phyloP scores from a whole-genome alignment of 2,888 invertebrate genomes.

The Cerastoderma edule region DNA sequence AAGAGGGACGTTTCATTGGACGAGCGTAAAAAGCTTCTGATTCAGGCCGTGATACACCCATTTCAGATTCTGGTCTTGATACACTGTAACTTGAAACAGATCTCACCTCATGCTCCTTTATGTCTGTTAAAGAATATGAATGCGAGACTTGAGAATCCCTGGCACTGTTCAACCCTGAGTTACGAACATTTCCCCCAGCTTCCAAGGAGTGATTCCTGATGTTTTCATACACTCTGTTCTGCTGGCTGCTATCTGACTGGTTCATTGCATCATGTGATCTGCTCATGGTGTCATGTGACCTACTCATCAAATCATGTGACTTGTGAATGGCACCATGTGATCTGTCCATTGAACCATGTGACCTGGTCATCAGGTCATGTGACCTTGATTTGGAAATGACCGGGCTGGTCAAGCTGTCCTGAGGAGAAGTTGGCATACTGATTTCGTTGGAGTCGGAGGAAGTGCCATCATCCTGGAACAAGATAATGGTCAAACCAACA shows the following conservation, averaged over 20 bases:
- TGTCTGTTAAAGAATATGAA: slow-evolving; percentile 42
- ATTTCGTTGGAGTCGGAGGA: slow-evolving; percentile 16
- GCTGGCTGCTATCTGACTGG: slow-evolving; percentile 22
- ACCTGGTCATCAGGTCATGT: no score
- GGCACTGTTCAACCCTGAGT: not conserved
- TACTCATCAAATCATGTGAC: no score
- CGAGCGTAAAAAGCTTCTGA: slow-evolving; percentile 64
- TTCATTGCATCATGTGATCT: slow-evolving; percentile 20
- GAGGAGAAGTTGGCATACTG: slow-evolving; percentile 23
- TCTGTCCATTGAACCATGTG: no score
- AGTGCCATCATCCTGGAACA: slow-evolving; percentile 11
- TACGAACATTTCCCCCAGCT: not conserved
- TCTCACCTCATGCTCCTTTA: slow-evolving; percentile 41
- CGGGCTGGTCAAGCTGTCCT: slow-evolving; percentile 3
- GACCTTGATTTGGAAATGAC: slow-evolving; percentile 5
- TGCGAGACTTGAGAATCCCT: slow-evolving; percentile 36
- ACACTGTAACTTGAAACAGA: slow-evolving; percentile 58
- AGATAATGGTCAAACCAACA: not conserved
- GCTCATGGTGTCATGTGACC: no score
- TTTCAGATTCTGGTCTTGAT: slow-evolving; percentile 62
- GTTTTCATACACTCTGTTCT: slow-evolving; percentile 22
- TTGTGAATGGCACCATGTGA: no score
- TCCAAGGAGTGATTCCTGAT: slow-evolving; percentile 20
- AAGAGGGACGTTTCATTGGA: slow-evolving; percentile 72
- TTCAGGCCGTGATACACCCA: slow-evolving; percentile 54